Evolutionary conservation across 1,140 invertebrate genomes (phyloP).

Genomic region (Cyphomyrmex costatus): DNA sequence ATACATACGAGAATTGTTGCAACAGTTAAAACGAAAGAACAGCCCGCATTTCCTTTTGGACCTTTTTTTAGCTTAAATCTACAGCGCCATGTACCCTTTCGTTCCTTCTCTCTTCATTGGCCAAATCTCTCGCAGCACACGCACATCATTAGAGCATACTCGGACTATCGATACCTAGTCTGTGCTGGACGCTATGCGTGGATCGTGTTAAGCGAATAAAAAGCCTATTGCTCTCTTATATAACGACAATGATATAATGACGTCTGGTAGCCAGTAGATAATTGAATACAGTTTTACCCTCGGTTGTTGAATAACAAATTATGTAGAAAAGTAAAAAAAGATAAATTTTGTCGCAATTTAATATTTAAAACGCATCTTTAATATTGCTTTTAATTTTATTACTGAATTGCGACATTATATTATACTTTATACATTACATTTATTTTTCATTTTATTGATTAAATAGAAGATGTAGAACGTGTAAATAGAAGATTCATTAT

Average conservation of each 20-base stretch:
- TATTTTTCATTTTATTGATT: constrained; percentile 17
- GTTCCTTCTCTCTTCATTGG: constrained; percentile 80
- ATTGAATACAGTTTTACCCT: constrained; percentile 9
- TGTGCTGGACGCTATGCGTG: constrained; percentile 80
- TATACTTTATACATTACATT: no score
- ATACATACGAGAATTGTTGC: constrained; percentile 19
- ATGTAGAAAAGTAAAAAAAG: neutral
- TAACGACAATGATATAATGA: constrained; percentile 67
- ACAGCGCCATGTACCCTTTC: constrained; percentile 73
- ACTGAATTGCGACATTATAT: neutral
- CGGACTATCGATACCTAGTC: constrained; percentile 82
- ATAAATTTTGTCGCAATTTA: constrained; percentile 5
- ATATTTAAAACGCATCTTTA: neutral
- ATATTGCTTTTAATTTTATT: neutral
- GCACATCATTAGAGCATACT: constrained; percentile 83
- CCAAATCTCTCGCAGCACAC: constrained; percentile 85
- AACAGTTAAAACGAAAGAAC: constrained; percentile 14
- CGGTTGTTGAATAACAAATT: constrained; percentile 28
- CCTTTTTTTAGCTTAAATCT: constrained; percentile 72
- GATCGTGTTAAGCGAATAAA: constrained; percentile 83
- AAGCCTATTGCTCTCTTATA: constrained; percentile 79
- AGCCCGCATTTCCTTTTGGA: constrained; percentile 60
- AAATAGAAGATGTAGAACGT: neutral
- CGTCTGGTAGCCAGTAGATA: constrained; percentile 35
- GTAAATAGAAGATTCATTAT: neutral